Evolutionary conservation across 1,140 invertebrate genomes (phyloP).

Genomic region (Rhagoletis zephyria): DNA sequence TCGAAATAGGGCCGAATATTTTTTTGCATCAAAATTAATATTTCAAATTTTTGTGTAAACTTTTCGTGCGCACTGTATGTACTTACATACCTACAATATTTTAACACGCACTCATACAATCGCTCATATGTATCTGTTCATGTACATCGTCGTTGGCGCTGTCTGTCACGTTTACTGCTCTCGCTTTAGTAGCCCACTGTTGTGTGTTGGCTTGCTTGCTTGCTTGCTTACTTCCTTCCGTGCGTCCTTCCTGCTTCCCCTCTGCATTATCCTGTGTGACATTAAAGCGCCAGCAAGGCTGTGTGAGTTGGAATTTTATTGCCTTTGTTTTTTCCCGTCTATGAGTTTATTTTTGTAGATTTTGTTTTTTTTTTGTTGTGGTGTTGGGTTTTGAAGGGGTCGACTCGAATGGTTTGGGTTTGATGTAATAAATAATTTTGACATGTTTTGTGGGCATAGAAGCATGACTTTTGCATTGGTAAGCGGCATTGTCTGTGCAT

Average conservation of each 20-base stretch:
- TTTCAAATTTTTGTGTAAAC: not conserved
- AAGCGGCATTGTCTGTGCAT: constrained; percentile 24
- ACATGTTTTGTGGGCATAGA: constrained; percentile 55
- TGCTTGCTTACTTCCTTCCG: not conserved
- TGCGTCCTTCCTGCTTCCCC: not conserved
- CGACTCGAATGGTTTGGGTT: constrained; percentile 29
- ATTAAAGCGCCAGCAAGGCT: constrained; percentile 38
- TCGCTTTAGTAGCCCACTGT: not conserved
- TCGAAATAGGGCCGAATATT: no score
- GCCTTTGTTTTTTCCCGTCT: not conserved
- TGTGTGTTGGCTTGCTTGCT: not conserved
- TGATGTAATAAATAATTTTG: constrained; percentile 57
- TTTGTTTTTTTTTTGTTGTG: not conserved
- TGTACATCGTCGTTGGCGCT: not conserved
- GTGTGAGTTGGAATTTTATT: constrained; percentile 41
- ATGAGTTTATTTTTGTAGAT: no score
- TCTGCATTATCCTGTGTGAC: not conserved
- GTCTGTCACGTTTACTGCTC: not conserved
- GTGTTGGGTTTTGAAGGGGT: not conserved
- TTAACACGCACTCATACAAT: not conserved
- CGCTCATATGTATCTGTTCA: not conserved
- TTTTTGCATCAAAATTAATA: no score
- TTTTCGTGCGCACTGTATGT: not conserved
- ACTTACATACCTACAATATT: not conserved
- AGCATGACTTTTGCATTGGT: constrained; percentile 53